These are phyloP conservation scores for Pristionchus fissidentatus DNA, from an alignment of 2,888 invertebrate genomes.

Conservation along the genomic window DNA sequence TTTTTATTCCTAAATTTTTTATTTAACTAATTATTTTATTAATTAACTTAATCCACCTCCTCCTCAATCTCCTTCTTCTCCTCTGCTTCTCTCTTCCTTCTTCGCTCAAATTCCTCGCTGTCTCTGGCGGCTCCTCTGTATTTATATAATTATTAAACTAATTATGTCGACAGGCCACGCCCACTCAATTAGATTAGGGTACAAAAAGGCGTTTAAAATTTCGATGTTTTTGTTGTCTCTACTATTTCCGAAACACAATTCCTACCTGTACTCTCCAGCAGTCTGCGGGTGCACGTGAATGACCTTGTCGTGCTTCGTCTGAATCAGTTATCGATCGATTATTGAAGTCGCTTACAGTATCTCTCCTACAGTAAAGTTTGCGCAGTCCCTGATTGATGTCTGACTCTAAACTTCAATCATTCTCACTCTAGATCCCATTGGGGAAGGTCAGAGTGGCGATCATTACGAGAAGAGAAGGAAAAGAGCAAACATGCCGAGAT, in stretches of 20 bases:
- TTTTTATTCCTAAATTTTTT: background rate
- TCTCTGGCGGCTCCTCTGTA: constrained; percentile 8
- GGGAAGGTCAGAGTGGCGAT: background rate
- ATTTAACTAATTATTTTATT: background rate
- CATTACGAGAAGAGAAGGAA: background rate
- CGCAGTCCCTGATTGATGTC: background rate
- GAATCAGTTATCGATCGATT: background rate
- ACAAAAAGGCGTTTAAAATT: too few species aligned
- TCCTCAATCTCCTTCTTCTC: background rate
- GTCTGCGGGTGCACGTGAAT: constrained; percentile 35
- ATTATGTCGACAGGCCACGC: too few species aligned
- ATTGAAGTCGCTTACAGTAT: too few species aligned
- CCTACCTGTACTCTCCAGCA: background rate
- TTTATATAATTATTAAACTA: background rate
- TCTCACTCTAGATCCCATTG: background rate
- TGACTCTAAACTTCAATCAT: background rate
- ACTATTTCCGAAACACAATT: background rate
- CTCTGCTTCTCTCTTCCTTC: background rate
- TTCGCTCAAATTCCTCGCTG: background rate
- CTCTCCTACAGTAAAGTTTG: too few species aligned
- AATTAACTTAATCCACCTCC: background rate
- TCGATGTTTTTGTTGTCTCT: background rate
- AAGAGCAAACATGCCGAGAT: background rate
- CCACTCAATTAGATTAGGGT: too few species aligned
- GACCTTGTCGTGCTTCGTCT: constrained; percentile 35